phyloP scores from a whole-genome alignment of 2,797 vertebrate species.

The Anguilla megastoma region DNA sequence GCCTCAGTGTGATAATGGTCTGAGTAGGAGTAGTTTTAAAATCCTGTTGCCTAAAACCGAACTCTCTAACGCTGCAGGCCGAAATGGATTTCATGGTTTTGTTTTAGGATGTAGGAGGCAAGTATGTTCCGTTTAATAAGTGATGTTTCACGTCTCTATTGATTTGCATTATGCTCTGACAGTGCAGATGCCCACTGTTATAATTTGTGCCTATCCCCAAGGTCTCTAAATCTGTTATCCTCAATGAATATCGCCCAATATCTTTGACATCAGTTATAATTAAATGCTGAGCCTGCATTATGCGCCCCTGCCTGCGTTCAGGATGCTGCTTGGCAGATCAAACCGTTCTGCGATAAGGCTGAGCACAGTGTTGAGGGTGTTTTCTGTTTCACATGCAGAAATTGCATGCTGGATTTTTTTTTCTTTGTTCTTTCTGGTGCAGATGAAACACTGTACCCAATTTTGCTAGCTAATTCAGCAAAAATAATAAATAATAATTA shows the following conservation, averaged over 20 bases:
- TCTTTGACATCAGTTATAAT: not conserved
- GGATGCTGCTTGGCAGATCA: not conserved
- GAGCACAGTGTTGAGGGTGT: not conserved
- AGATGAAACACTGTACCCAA: not conserved
- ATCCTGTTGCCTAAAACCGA: not conserved
- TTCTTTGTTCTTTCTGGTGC: not conserved
- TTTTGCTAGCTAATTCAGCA: not conserved
- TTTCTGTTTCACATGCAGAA: not conserved
- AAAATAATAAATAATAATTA: not conserved
- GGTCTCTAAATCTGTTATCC: slow-evolving; percentile 5
- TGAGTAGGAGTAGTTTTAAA: not conserved
- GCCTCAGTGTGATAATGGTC: not conserved
- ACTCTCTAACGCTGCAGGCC: too few relatives aligned
- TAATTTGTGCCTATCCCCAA: slow-evolving; percentile 5
- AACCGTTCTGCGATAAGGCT: not conserved
- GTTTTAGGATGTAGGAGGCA: not conserved
- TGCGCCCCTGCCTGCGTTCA: not conserved
- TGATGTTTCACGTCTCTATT: not conserved
- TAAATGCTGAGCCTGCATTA: not conserved
- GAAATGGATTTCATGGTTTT: slow-evolving; percentile 1
- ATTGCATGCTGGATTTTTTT: not conserved
- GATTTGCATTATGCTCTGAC: slow-evolving; percentile 1
- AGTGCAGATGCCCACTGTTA: not conserved
- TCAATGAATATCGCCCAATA: not conserved
- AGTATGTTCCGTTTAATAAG: not conserved